A percentile compares a stretch with the other conserved stretches of the same genome.
Evolutionary conservation across 2,888 invertebrate genomes (phyloP).

Genomic region (Gymnocheta viridis): DNA sequence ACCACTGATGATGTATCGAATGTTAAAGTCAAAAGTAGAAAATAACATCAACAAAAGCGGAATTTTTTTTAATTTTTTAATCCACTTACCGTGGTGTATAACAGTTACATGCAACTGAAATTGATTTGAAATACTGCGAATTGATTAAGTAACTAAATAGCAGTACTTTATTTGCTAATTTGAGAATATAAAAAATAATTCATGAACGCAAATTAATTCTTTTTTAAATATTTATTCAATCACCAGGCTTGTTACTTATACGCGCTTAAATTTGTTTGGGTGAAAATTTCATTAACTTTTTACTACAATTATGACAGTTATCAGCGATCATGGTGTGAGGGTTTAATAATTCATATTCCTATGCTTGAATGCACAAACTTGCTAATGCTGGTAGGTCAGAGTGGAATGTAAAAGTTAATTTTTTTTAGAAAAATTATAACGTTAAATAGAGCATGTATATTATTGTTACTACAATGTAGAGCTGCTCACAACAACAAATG

Average conservation of each 20-base stretch:
- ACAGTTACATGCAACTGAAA: slow-evolving; percentile 54
- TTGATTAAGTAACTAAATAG: slow-evolving; percentile 41
- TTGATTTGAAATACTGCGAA: slow-evolving; percentile 38
- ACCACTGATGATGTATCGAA: slow-evolving; percentile 40
- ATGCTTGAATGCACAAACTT: background rate
- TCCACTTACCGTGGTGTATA: slow-evolving; percentile 1
- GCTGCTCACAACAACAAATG: no score
- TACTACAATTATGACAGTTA: background rate
- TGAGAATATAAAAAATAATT: slow-evolving; percentile 23
- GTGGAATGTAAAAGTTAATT: no score
- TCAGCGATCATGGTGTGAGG: background rate
- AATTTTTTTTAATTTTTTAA: slow-evolving; percentile 17
- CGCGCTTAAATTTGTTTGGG: background rate
- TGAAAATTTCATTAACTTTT: background rate
- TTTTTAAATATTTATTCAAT: background rate
- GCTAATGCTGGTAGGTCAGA: background rate
- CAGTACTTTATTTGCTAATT: background rate
- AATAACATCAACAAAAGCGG: background rate
- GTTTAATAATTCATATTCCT: background rate
- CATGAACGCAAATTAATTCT: background rate
- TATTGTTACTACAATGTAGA: no score
- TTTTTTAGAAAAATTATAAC: no score
- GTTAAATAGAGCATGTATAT: no score
- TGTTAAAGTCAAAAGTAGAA: background rate
- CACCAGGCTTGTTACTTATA: background rate